A percentile compares a stretch with the other conserved stretches of the same genome.
phyloP scores from a whole-genome alignment of 2,888 invertebrate species.

The Physocephala rufipes region DNA sequence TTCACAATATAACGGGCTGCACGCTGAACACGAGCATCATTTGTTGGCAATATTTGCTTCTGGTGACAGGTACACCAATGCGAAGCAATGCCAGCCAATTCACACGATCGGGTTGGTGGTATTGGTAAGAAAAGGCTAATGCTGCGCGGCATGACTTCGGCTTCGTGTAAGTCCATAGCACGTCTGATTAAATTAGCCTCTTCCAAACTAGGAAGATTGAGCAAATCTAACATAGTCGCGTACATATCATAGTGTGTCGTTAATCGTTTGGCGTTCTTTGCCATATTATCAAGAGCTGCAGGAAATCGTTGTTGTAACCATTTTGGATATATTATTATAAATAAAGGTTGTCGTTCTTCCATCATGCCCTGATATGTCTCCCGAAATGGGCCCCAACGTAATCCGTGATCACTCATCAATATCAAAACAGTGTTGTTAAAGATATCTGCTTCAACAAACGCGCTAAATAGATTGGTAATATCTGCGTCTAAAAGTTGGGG shows the following conservation, averaged over 20 bases:
- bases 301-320: constrained; percentile 75
- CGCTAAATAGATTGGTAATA: constrained; percentile 48
- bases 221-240: constrained; percentile 78
- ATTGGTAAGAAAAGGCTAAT: constrained; percentile 82
- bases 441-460: constrained; percentile 46
- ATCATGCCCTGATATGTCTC: constrained; percentile 83
- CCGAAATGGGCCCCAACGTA: constrained; percentile 85
- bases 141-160: constrained; percentile 68
- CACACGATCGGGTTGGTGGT: constrained; percentile 77
- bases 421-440: constrained; percentile 76
- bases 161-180: constrained; percentile 59
- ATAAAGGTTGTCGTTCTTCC: constrained; percentile 87
- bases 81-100: constrained; percentile 78
- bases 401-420: constrained; percentile 89
- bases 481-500: constrained; percentile 77
- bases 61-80: constrained; percentile 91
- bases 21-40: constrained; percentile 68
- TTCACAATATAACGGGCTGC: constrained; percentile 72
- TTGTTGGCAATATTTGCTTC: constrained; percentile 69
- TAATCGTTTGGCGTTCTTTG: constrained; percentile 74
- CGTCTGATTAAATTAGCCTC: constrained; percentile 63
- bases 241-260: constrained; percentile 87
- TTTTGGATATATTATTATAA: constrained; percentile 77
- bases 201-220: constrained; percentile 68
- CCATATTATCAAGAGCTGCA: constrained; percentile 72